These are phyloP conservation scores for Crotalus adamanteus DNA, from an alignment of 2,797 vertebrate species.

Conservation along the genomic window DNA sequence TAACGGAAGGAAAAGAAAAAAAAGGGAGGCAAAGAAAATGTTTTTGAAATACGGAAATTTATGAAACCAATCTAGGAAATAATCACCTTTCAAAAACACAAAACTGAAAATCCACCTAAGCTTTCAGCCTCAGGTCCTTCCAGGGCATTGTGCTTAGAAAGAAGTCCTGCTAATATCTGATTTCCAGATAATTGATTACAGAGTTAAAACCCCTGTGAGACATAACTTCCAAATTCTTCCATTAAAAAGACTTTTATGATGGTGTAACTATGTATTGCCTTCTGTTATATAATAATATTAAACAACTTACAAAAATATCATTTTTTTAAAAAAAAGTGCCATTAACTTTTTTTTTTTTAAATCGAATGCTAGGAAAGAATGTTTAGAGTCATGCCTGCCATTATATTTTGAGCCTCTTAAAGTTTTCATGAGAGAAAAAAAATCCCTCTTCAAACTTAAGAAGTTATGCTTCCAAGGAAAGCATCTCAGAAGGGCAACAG, in stretches of 20 bases:
- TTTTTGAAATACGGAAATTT: background rate
- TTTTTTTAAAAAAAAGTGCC: background rate
- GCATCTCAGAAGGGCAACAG: background rate
- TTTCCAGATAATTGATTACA: background rate
- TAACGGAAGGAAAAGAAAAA: background rate
- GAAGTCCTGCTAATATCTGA: background rate
- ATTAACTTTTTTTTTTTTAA: background rate
- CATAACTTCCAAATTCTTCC: background rate
- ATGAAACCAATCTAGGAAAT: background rate
- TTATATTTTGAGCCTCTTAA: background rate
- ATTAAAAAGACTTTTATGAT: background rate
- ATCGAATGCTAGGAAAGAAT: background rate
- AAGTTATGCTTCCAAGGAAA: background rate
- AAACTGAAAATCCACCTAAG: background rate
- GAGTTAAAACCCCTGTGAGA: background rate
- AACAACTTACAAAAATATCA: background rate
- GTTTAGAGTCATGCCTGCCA: background rate
- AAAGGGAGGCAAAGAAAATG: background rate
- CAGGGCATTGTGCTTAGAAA: background rate
- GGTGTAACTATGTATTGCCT: background rate
- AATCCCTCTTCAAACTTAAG: background rate
- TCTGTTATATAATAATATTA: background rate
- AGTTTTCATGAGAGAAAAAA: background rate
- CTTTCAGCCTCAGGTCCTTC: background rate
- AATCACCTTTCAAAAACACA: background rate